A percentile compares a stretch with the other conserved stretches of the same genome.
phyloP scores from a whole-genome alignment of 2,797 vertebrate species.

The Pelobates cultripes region DNA sequence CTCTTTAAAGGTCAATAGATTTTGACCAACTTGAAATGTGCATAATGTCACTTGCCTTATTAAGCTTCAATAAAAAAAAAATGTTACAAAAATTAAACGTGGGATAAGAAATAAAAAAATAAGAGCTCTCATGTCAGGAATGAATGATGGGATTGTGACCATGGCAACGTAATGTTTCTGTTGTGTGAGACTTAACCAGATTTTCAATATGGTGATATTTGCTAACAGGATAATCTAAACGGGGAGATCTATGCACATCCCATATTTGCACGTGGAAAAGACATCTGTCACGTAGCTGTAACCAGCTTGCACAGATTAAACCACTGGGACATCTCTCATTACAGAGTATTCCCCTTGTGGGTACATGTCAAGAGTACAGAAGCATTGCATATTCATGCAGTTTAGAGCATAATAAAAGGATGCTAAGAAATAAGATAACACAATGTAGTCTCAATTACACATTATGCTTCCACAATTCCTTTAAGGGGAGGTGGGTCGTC shows the following conservation, averaged over 20 bases:
- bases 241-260: slow-evolving; percentile 59
- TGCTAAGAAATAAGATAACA: slow-evolving; percentile 33
- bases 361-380: slow-evolving; percentile 61
- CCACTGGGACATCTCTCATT: slow-evolving; percentile 63
- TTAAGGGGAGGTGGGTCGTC: slow-evolving; percentile 15
- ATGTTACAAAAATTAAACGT: slow-evolving; percentile 11
- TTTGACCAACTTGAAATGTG: slow-evolving; percentile 52
- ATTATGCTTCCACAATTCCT: slow-evolving; percentile 11
- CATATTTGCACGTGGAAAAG: slow-evolving; percentile 64
- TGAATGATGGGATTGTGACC: slow-evolving; percentile 62
- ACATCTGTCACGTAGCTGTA: slow-evolving; percentile 67
- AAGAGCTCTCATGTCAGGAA: slow-evolving; percentile 40
- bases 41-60: slow-evolving; percentile 52
- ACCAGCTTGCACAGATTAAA: slow-evolving; percentile 59
- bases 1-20: slow-evolving; percentile 54
- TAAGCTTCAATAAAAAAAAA: slow-evolving; percentile 39
- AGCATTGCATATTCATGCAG: slow-evolving; percentile 58
- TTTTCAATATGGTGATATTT: slow-evolving; percentile 72
- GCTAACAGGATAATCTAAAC: slow-evolving; percentile 68
- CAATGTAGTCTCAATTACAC: slow-evolving; percentile 34
- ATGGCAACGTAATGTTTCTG: slow-evolving; percentile 62
- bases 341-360: slow-evolving; percentile 58
- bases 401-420: slow-evolving; percentile 31
- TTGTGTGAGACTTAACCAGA: slow-evolving; percentile 58
- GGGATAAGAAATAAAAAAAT: slow-evolving; percentile 34